Evolutionary conservation across 2,797 vertebrate genomes (phyloP), one percentile per base, ranked within the genome.

Genomic region (Liasis olivaceus): DNA sequence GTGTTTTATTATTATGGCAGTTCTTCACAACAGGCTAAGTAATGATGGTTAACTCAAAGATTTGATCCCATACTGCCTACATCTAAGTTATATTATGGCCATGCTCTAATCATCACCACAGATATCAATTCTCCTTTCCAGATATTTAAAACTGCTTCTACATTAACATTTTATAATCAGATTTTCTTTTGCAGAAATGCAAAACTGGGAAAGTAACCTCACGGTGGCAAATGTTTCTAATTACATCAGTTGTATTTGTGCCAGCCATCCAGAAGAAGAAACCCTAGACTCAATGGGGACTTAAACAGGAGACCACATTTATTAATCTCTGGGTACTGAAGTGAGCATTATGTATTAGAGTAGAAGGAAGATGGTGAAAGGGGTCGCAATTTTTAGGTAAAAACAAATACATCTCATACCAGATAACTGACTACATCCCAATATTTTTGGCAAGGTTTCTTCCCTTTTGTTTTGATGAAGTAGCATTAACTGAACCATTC

Each of bases 281-380:
- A 24, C 77, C 47, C 81, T 86, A 89, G 62, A 69, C 26, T 92
- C 88, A 89, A 24, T 22, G 85, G 88, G 84, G 88, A 89, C 81
- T 89, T 60, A 81, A n/a, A 69, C 51, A 89, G 88, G 24, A 89
- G 88, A 92, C 5, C 58, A 92, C 47, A 84, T 84, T n/a, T 17
- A 89, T 92, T 89, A 84, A 89, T 51, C 69, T 84, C 47, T 17
- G n/a, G 42, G 26, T 31, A 81, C 77, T 86, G 62, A 92, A 85
- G 81, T 84, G 17, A 92, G 47, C 7, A 28, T 84, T 51, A 69
- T 66, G 81, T 89, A n/a, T 92, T 42, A 85, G 1, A 24, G 14
- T 24, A 56, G 54, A 89, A 69, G 54, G 17, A 56, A 85, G 60
- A 22, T 81, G n/a, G 17, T 81, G 42, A 60, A 84, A 64, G 20